Evolutionary conservation across 92 coral and sea anemone species (phyloP), one percentile per base, ranked within the genome.

Genomic region (Umimayanthus chanpuru): DNA sequence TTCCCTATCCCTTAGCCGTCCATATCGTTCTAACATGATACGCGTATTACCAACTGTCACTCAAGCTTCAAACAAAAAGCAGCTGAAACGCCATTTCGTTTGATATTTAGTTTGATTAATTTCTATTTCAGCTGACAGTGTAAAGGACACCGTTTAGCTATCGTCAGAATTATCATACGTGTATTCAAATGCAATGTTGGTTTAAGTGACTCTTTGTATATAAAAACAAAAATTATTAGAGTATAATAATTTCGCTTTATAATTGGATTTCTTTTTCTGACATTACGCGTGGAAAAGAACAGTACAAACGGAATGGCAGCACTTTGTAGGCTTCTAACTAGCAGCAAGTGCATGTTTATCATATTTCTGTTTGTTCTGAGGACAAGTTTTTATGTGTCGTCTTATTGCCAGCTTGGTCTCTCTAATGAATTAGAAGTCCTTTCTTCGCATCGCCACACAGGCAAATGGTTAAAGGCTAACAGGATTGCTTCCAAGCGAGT

Each of bases 361-460:
- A 41, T 83, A 0, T 25, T 44, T 71, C 38, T 26, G 10, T 16
- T 67, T 25, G 9, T 39, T 38, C 16, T 58, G 40, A 64, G 16
- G 29, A 39, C 75, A 40, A 8, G 23, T 36, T 14, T 66, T 47
- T 4, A 36, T 36, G 74, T 44, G 38, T 83, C 87, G 10, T 67
- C 64, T 18, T 26, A 64, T 68, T 25, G 66, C 58, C 65, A 14
- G 77, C 77, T 28, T 3, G 40, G n/a, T 18, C 6, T 21, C 50
- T 1, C 5, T 2, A 83, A 25, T 26, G 65, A 2, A 20, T 68
- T 83, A 29, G 6, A 25, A 21, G 3, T 26, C 15, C 87, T 67
- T 67, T 82, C 58, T 6, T 68, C 44, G 11, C 26, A 29, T 21
- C 87, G 87, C 28, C 66, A 67, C 26, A 53, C 68, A 14, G 87